These are phyloP conservation scores for Conops quadrifasciatus DNA, from an alignment of 2,888 invertebrate species.

Conservation along the genomic window DNA sequence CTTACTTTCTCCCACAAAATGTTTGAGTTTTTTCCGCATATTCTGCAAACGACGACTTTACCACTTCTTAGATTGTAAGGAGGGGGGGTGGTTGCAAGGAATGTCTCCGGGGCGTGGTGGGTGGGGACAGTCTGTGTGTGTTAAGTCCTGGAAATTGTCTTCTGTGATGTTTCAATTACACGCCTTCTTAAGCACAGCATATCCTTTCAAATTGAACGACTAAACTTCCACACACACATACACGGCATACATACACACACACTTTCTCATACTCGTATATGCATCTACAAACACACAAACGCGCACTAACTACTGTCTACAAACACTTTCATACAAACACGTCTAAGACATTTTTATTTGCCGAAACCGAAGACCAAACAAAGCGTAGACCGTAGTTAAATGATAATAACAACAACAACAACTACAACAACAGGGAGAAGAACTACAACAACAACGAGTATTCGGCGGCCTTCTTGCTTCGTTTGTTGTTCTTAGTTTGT, in stretches of 20 bases:
- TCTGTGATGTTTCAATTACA: slow-evolving; percentile 67
- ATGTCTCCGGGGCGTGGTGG: not conserved
- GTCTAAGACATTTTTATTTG: no score
- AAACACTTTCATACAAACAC: no score
- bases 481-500: no score
- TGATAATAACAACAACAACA: no score
- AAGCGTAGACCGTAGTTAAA: no score
- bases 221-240: slow-evolving; percentile 18
- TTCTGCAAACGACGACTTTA: no score
- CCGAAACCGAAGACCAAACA: no score
- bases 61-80: not conserved
- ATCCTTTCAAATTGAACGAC: slow-evolving; percentile 55
- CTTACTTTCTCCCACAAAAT: no score
- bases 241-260: not conserved
- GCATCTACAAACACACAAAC: slow-evolving; percentile 1
- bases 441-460: no score
- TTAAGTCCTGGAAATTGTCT: slow-evolving; percentile 65
- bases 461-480: no score
- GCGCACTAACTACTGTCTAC: not conserved
- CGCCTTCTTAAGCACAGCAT: slow-evolving; percentile 67
- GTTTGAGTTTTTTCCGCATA: no score
- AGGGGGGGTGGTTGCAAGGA: not conserved
- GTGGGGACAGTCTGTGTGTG: slow-evolving; percentile 64
- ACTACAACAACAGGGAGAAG: no score
- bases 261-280: slow-evolving; percentile 7